Evolutionary conservation across 2,797 vertebrate genomes (phyloP).

Genomic region (Paedocypris micromegethes): DNA sequence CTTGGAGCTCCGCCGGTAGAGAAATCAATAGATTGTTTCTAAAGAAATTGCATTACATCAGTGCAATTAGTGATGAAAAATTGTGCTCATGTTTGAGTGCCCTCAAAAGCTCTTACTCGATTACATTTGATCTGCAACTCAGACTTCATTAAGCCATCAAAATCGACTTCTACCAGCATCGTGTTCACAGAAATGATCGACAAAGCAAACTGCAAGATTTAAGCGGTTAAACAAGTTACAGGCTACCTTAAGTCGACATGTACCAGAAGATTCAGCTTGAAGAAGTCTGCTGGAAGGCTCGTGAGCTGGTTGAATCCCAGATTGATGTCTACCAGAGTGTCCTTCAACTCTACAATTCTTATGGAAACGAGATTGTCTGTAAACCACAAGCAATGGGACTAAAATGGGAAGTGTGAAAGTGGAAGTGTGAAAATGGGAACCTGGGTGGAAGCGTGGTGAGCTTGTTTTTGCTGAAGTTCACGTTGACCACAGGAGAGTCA

Average conservation of each 20-base stretch:
- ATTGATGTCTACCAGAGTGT: slow-evolving; percentile 76
- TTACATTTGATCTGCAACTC: too few relatives aligned
- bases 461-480: slow-evolving; percentile 92
- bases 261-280: slow-evolving; percentile 72
- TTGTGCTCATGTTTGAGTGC: slow-evolving; percentile 8
- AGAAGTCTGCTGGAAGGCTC: slow-evolving; percentile 68
- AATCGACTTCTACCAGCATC: neutral
- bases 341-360: slow-evolving; percentile 81
- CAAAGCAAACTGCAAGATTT: neutral
- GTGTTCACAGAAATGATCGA: too few relatives aligned
- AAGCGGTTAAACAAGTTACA: neutral
- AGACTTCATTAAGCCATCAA: neutral
- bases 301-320: slow-evolving; percentile 87
- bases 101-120: neutral
- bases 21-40: slow-evolving; percentile 87
- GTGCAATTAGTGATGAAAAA: slow-evolving; percentile 1
- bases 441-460: slow-evolving; percentile 77
- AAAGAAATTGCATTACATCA: slow-evolving; percentile 35
- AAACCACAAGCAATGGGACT: neutral
- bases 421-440: slow-evolving; percentile 52
- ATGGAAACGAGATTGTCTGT: slow-evolving; percentile 15
- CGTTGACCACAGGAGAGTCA: slow-evolving; percentile 57
- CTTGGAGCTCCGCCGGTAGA: slow-evolving; percentile 80
- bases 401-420: too few relatives aligned
- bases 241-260: slow-evolving; percentile 88